These are phyloP conservation scores for Halcyon badia DNA, from an alignment of 2,797 vertebrate species.

Conservation along the genomic window DNA sequence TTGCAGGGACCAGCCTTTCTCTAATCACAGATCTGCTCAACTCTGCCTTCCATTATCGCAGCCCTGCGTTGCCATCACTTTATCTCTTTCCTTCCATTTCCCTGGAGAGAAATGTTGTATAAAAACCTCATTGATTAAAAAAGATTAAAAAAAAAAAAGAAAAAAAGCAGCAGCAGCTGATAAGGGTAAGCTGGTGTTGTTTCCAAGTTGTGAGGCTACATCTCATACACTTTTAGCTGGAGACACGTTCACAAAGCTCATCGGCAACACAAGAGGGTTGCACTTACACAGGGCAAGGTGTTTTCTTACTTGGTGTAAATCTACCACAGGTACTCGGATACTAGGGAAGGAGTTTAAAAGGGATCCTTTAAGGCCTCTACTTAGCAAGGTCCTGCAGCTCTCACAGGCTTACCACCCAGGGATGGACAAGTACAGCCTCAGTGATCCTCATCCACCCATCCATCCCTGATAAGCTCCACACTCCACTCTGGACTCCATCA, in stretches of 20 bases:
- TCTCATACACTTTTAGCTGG: neutral
- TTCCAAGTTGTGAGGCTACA: neutral
- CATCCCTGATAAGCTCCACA: neutral
- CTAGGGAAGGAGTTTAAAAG: neutral
- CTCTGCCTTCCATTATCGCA: neutral
- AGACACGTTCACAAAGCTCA: constrained; percentile 1
- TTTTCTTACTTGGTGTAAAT: neutral
- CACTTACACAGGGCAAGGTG: neutral
- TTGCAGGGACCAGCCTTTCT: neutral
- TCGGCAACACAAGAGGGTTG: neutral
- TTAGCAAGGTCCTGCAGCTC: neutral
- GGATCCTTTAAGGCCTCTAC: neutral
- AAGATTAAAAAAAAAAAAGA: neutral
- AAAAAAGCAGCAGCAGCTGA: neutral
- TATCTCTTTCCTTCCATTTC: constrained; percentile 34
- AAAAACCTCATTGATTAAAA: constrained; percentile 46
- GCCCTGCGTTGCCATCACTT: constrained; percentile 21
- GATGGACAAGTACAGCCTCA: neutral
- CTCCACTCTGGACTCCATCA: accelerated
- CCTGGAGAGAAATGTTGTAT: constrained; percentile 16
- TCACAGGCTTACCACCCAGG: neutral
- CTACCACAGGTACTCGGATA: neutral
- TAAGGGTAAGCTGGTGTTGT: neutral
- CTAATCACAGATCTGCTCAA: constrained; percentile 40
- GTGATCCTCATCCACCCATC: neutral